Evolutionary conservation across 1,140 invertebrate genomes (phyloP), one percentile per base, ranked within the genome.

Genomic region (Lepidostoma basale): DNA sequence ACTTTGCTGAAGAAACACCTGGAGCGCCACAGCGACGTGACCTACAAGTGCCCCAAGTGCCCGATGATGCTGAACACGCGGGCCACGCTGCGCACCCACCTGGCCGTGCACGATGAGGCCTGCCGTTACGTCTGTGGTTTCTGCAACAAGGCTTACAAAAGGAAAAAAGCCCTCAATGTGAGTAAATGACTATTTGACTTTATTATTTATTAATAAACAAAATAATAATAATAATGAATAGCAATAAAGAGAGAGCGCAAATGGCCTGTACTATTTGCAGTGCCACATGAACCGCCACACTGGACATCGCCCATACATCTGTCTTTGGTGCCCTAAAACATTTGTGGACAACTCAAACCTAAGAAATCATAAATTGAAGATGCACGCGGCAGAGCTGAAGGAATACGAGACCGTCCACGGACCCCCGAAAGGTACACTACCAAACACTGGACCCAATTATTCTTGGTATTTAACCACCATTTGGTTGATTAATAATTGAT

Each of bases 71-170:
- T 73, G 30, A 73, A 69, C 28, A 44, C 67, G 28, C 45, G 60
- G 42, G 39, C 44, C 39, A 69, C 67, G 0, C 67, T 73, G 30
- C 44, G 67, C 3, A 49, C 28, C 26, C 71, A 73, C 58, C 56
- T 69, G 64, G 28, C 16, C 8, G 49, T 73, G 26, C 71, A 73
- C 42, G 64, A 73, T 14, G 52, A 67, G 18, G 26, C 39, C 5
- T 63, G 30, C 16, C 49, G 54, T 23, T 73, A 67, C 22, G 33
- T 63, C 12, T 73, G 71, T 42, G 67, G 36, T 14, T 69, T 72
- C 47, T 73, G 71, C 23, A 69, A 69, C 49, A 73, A 73, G 67
- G 64, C 22, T 28, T 73, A 69, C 23, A 73, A 69, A 67, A 67
- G 71, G 62, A 72, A 56, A 62, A 68, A 68, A 59, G 52, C 67